phyloP scores from a whole-genome alignment of 2,888 invertebrate species.

The Stenodera caucasica region DNA sequence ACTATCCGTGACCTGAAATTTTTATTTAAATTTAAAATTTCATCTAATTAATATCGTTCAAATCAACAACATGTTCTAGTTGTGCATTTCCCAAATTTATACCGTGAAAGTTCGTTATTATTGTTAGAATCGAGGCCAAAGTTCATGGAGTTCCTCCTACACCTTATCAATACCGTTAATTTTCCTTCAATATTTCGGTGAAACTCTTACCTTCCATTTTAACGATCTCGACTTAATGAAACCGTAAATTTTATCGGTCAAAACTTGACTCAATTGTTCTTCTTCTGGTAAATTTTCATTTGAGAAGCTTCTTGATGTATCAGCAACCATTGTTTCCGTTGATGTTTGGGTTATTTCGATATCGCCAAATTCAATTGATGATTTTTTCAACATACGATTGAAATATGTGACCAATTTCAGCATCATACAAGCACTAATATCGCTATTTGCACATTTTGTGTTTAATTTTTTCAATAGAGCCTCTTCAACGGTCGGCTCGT shows the following conservation, averaged over 20 bases:
- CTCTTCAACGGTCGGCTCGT: conserved; percentile 63
- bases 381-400: conserved; percentile 78
- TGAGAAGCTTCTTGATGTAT: conserved; percentile 49
- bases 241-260: conserved; percentile 74
- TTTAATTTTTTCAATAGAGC: conserved; percentile 74
- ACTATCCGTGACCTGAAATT: conserved; percentile 65
- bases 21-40: no score
- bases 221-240: conserved; percentile 76
- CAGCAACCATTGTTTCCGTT: conserved; percentile 57
- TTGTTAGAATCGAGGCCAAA: conserved; percentile 1
- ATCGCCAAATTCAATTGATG: conserved; percentile 75
- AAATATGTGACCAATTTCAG: conserved; percentile 80
- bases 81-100: conserved; percentile 1
- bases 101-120: conserved; percentile 9
- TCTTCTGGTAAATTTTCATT: conserved; percentile 58
- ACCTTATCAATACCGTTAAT: neutral
- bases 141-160: neutral
- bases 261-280: conserved; percentile 62
- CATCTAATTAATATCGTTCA: no score
- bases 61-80: no score
- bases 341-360: conserved; percentile 72
- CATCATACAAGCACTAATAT: conserved; percentile 81
- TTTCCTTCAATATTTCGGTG: no score
- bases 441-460: conserved; percentile 74
- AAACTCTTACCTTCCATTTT: conserved; percentile 64